These are phyloP conservation scores for Halcyon smyrnensis DNA, from an alignment of 2,797 vertebrate species.

Conservation along the genomic window DNA sequence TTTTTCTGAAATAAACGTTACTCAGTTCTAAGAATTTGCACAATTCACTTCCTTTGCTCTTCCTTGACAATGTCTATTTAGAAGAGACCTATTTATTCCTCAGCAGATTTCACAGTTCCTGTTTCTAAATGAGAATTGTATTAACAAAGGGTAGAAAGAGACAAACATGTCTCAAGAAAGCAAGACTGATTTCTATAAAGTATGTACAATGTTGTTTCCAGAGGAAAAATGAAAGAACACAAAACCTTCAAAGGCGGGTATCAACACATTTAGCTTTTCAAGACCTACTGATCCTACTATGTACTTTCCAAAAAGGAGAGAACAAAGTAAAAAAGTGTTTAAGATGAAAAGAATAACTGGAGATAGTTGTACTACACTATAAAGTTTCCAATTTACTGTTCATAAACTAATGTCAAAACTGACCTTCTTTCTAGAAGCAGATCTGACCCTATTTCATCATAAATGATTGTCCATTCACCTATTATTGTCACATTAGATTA, in stretches of 20 bases:
- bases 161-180: constrained; percentile 26
- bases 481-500: background rate
- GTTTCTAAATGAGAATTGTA: constrained; percentile 64
- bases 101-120: constrained; percentile 64
- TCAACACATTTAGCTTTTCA: background rate
- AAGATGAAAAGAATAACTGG: background rate
- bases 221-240: background rate
- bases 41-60: constrained; percentile 63
- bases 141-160: constrained; percentile 44
- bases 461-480: background rate
- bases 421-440: background rate
- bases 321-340: background rate
- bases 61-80: constrained; percentile 58
- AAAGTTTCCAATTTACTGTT: background rate
- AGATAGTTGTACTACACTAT: background rate
- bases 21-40: constrained; percentile 44
- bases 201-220: background rate
- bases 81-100: constrained; percentile 64
- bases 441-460: background rate
- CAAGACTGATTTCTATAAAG: background rate
- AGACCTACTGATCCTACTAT: background rate
- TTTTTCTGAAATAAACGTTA: constrained; percentile 33
- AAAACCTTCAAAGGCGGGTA: background rate
- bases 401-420: background rate
- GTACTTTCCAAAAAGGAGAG: background rate